A percentile compares a stretch with the other conserved stretches of the same genome.
Conservation (phyloP, 1,140 invertebrate genomes). For the Helicoverpa armigera region DNA sequence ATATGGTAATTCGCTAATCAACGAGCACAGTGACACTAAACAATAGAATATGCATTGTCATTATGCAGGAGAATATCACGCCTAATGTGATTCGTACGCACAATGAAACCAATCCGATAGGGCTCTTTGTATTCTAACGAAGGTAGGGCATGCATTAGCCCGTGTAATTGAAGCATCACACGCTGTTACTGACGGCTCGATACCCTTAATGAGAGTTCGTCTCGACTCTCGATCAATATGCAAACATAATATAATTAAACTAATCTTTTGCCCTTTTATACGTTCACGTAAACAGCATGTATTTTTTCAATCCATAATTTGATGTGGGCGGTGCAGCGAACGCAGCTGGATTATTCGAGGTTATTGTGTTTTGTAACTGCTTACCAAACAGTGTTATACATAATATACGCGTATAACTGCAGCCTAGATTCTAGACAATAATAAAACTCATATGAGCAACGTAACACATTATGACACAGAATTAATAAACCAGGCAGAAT, state of each 20-base stretch:
- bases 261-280: not conserved
- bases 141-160: constrained; percentile 70
- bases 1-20: constrained; percentile 53
- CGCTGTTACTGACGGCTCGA: constrained; percentile 51
- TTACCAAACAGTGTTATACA: constrained; percentile 32
- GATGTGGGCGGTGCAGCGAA: constrained; percentile 33
- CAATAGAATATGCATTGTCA: constrained; percentile 68
- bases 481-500: constrained; percentile 10
- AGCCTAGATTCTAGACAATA: constrained; percentile 44
- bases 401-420: constrained; percentile 4
- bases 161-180: constrained; percentile 66
- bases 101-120: constrained; percentile 69
- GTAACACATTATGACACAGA: constrained; percentile 24
- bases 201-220: constrained; percentile 59
- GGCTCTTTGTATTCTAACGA: constrained; percentile 77
- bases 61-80: constrained; percentile 61
- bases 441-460: constrained; percentile 28
- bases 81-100: constrained; percentile 65
- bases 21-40: constrained; percentile 52
- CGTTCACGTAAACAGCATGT: constrained; percentile 16
- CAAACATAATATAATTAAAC: constrained; percentile 27
- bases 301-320: constrained; percentile 34
- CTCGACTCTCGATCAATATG: constrained; percentile 42
- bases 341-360: constrained; percentile 32
- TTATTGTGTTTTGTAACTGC: constrained; percentile 33